These are phyloP conservation scores for Actenoides lindsayi DNA, from an alignment of 2,113 vertebrate species.

Conservation along the genomic window DNA sequence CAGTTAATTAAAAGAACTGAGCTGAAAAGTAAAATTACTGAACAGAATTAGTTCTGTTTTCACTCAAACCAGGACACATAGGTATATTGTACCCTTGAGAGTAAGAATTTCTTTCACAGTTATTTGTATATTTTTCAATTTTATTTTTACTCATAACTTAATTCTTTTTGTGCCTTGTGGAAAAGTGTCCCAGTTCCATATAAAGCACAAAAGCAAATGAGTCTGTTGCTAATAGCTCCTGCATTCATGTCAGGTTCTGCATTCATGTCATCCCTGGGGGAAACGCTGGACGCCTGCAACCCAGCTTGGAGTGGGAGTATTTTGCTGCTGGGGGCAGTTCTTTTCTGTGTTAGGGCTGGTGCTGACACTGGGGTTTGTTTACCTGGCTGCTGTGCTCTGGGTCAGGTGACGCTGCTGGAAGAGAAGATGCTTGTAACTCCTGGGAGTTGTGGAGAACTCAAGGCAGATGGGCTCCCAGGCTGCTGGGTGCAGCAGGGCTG, in stretches of 20 bases:
- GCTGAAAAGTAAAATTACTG: too few relatives aligned
- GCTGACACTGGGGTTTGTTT: neutral
- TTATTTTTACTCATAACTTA: neutral
- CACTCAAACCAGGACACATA: too few relatives aligned
- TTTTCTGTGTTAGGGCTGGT: neutral
- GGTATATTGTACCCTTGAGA: neutral
- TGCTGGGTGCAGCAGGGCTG: accelerated
- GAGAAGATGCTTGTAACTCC: neutral
- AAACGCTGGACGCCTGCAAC: accelerated
- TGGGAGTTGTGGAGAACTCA: neutral
- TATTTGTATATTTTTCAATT: neutral
- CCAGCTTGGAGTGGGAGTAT: accelerated
- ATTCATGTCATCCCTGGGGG: neutral
- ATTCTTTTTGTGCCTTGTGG: neutral
- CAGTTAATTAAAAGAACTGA: too few relatives aligned
- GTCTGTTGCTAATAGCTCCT: neutral
- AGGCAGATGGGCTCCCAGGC: neutral
- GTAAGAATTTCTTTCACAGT: neutral
- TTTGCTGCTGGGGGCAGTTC: neutral
- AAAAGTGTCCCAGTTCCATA: neutral
- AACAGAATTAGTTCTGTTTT: too few relatives aligned
- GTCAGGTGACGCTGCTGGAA: neutral
- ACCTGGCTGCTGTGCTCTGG: neutral
- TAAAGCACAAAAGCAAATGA: neutral
- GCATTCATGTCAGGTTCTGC: too few relatives aligned